A percentile compares a stretch with the other conserved stretches of the same genome.
Conservation (phyloP, 1,140 invertebrate species). For the Lutraria rhynchaena region DNA sequence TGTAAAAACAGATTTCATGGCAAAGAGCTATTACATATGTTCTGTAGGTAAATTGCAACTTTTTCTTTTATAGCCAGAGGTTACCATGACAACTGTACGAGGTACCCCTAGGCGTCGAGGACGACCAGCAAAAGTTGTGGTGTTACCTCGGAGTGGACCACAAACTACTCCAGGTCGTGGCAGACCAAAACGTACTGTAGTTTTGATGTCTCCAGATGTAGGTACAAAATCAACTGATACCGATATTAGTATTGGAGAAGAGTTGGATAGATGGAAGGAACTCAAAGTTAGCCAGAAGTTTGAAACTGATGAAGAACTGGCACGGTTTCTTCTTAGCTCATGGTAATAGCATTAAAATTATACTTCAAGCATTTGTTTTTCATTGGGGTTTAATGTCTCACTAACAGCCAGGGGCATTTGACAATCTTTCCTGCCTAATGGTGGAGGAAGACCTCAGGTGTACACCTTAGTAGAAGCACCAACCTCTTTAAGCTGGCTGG, state of each 20-base stretch:
- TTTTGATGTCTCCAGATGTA: neutral
- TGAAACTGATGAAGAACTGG: slow-evolving; percentile 37
- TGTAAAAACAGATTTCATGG: neutral
- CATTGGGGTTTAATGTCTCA: too few species aligned
- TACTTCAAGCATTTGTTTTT: neutral
- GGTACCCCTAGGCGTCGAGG: slow-evolving; percentile 19
- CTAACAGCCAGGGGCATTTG: too few species aligned
- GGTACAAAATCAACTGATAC: neutral
- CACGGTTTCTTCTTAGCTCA: slow-evolving; percentile 32
- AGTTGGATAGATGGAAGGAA: slow-evolving; percentile 31
- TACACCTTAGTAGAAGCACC: too few species aligned
- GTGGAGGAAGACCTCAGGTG: too few species aligned
- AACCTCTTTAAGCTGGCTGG: too few species aligned
- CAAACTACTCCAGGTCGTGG: too few species aligned
- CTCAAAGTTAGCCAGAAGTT: slow-evolving; percentile 33
- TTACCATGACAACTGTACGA: neutral
- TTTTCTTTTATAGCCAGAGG: neutral
- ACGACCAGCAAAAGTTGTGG: slow-evolving; percentile 14
- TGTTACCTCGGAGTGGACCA: neutral
- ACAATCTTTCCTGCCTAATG: too few species aligned
- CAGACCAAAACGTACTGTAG: neutral
- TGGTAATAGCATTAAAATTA: slow-evolving; percentile 18
- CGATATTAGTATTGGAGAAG: slow-evolving; percentile 9
- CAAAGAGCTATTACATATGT: neutral
- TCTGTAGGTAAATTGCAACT: neutral